phyloP scores from a whole-genome alignment of 1,140 invertebrate species.

The Thaumatotibia leucotreta region DNA sequence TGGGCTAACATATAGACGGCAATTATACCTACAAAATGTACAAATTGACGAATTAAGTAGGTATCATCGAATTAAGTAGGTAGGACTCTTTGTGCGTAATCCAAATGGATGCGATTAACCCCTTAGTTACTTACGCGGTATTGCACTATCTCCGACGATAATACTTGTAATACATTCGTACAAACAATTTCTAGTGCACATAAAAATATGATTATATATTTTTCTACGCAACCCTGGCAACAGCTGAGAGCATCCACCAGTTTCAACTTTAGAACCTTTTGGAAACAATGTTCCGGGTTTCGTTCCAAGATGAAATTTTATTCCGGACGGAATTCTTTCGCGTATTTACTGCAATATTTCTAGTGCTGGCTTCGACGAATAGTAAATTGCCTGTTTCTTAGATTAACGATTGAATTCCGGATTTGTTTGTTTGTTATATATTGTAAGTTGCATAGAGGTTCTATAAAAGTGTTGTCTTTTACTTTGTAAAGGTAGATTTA shows the following conservation, averaged over 20 bases:
- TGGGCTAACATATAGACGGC: too few relatives aligned
- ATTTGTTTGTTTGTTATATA: neutral
- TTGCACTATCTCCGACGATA: too few relatives aligned
- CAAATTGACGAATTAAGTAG: too few relatives aligned
- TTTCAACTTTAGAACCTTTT: neutral
- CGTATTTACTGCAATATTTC: slow-evolving; percentile 5
- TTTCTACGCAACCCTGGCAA: neutral
- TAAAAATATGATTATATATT: neutral
- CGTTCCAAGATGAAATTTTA: neutral
- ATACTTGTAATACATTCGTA: neutral
- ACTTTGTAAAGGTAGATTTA: too few relatives aligned
- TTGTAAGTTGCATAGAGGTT: too few relatives aligned
- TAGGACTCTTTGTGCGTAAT: too few relatives aligned
- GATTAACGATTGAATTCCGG: neutral
- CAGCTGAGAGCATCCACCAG: neutral
- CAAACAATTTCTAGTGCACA: neutral
- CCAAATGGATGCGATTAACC: too few relatives aligned
- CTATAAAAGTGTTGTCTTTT: too few relatives aligned
- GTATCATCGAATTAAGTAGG: too few relatives aligned
- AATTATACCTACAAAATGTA: too few relatives aligned
- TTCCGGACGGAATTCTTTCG: neutral
- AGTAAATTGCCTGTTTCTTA: slow-evolving; percentile 2
- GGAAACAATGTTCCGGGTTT: neutral
- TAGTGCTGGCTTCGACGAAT: neutral
- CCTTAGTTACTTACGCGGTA: too few relatives aligned